Evolutionary conservation across 2,888 invertebrate genomes (phyloP).

Genomic region (Metellina segmentata): DNA sequence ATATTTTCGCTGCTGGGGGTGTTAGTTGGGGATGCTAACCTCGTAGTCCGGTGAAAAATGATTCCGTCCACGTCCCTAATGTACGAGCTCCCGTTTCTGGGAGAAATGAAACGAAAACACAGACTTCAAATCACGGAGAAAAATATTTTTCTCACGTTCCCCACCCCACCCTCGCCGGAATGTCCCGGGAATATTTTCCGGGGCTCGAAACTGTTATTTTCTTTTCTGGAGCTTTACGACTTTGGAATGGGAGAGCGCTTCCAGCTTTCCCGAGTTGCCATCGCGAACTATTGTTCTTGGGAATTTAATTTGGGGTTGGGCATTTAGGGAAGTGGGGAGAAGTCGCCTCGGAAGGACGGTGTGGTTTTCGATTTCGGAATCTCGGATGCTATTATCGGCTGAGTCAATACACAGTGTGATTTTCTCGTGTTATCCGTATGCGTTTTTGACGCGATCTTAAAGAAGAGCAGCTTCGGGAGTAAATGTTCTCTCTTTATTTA

Average conservation of each 20-base stretch:
- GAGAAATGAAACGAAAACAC: conserved; percentile 67
- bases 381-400: no score
- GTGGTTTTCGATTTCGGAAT: no score
- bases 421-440: no score
- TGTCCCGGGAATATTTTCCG: conserved; percentile 7
- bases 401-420: no score
- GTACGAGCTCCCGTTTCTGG: conserved; percentile 2
- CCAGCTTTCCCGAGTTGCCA: conserved; percentile 3
- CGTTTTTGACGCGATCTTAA: no score
- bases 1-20: conserved; percentile 14
- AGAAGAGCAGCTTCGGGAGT: no score
- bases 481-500: no score
- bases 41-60: conserved; percentile 28
- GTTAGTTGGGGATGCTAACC: background rate
- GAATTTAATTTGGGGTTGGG: conserved; percentile 4
- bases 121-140: conserved; percentile 54
- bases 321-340: background rate
- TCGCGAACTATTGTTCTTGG: conserved; percentile 17
- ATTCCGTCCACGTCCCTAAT: conserved; percentile 48
- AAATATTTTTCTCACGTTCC: conserved; percentile 65
- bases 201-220: background rate
- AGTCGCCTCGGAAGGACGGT: background rate
- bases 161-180: background rate
- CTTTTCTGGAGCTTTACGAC: conserved; percentile 3
- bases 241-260: conserved; percentile 1